Percentiles rank a stretch among this genome's conserved stretches.
phyloP scores from a whole-genome alignment of 1,140 invertebrate genomes.

The Charaxes varanes region DNA sequence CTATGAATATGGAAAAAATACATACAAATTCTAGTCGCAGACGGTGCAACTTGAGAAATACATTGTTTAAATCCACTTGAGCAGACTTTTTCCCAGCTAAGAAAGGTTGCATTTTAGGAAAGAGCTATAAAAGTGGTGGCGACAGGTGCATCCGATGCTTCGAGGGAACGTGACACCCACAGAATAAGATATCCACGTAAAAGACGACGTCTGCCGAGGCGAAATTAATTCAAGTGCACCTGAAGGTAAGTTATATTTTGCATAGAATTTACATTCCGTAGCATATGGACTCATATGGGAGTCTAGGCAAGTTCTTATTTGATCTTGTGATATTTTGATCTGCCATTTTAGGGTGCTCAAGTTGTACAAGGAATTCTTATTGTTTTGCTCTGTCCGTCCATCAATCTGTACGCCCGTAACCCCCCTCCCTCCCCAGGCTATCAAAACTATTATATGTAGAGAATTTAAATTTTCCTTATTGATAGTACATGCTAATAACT shows the following conservation, averaged over 20 bases:
- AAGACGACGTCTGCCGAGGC: constrained; percentile 12
- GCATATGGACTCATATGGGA: too few species aligned
- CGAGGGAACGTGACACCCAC: constrained; percentile 20
- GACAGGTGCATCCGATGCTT: constrained; percentile 30
- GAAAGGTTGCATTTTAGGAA: constrained; percentile 23
- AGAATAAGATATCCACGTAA: constrained; percentile 23
- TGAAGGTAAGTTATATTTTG: constrained; percentile 12
- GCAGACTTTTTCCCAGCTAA: constrained; percentile 12
- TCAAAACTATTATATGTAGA: too few species aligned
- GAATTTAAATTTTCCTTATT: too few species aligned
- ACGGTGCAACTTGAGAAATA: constrained; percentile 15
- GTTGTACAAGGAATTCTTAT: too few species aligned
- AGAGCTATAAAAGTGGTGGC: constrained; percentile 28
- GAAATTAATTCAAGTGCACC: constrained; percentile 12
- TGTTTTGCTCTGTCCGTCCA: too few species aligned
- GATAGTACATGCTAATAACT: too few species aligned
- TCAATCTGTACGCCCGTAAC: too few species aligned
- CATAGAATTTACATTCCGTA: background rate
- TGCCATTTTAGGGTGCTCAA: too few species aligned
- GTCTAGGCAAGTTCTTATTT: too few species aligned
- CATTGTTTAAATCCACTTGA: constrained; percentile 22
- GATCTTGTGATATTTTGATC: too few species aligned
- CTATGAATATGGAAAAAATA: too few species aligned
- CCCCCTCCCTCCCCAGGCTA: too few species aligned
- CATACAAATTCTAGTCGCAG: background rate